Conservation (phyloP, 2,797 vertebrate genomes). For the Argentina silus region DNA sequence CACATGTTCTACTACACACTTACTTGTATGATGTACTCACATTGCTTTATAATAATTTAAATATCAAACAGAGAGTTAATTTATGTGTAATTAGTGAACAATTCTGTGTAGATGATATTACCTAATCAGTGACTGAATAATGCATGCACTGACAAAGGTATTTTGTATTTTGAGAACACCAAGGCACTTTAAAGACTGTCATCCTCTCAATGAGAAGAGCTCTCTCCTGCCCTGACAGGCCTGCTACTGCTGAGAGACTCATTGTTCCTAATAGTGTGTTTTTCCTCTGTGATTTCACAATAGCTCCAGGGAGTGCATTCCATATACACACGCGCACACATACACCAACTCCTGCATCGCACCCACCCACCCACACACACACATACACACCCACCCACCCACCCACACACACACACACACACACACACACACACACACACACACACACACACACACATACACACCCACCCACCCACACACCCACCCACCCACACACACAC, state of each 20-base stretch:
- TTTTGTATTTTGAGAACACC: background rate
- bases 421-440: background rate
- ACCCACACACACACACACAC: background rate
- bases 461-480: slow-evolving; percentile 26
- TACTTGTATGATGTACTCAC: no score
- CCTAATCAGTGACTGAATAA: no score
- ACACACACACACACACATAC: background rate
- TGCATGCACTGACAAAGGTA: background rate
- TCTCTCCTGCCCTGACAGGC: slow-evolving; percentile 65
- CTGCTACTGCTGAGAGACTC: slow-evolving; percentile 33
- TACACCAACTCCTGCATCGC: slow-evolving; percentile 16
- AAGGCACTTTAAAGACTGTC: background rate
- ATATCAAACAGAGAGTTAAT: no score
- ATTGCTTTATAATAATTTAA: no score
- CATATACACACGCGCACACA: slow-evolving; percentile 16
- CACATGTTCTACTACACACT: no score
- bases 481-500: background rate
- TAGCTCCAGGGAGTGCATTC: slow-evolving; percentile 70
- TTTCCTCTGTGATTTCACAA: slow-evolving; percentile 62
- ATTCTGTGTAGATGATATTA: no score
- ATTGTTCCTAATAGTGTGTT: slow-evolving; percentile 26
- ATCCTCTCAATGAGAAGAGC: slow-evolving; percentile 9
- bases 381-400: background rate
- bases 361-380: slow-evolving; percentile 19
- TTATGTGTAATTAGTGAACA: no score